Conservation (phyloP, 2,113 vertebrate genomes). For the Equus quagga region DNA sequence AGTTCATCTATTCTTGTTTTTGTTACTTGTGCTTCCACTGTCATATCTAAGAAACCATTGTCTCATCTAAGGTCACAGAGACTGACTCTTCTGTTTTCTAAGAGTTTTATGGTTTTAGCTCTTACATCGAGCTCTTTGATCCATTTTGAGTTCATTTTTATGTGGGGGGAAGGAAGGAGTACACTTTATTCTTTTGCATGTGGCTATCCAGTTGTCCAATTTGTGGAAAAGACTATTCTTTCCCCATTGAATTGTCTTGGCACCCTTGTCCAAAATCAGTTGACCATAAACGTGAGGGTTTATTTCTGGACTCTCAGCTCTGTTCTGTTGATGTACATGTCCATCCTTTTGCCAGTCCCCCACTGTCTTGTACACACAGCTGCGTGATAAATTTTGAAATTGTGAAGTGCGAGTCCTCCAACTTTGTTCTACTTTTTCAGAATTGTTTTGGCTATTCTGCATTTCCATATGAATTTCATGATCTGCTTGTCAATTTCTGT, state of each 20-base stretch:
- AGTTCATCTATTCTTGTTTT: neutral
- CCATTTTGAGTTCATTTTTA: conserved; percentile 40
- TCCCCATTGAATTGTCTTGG: conserved; percentile 39
- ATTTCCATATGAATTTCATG: neutral
- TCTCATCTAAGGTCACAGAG: neutral
- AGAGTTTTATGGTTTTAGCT: neutral
- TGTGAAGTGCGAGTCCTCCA: neutral
- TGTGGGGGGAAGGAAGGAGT: neutral
- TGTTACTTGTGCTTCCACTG: neutral
- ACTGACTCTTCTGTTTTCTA: neutral
- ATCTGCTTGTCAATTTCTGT: neutral
- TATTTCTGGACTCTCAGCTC: conserved; percentile 69
- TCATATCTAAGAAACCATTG: neutral
- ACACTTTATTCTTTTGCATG: neutral
- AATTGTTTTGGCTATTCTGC: neutral
- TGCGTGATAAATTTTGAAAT: neutral
- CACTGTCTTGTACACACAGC: conserved; percentile 59
- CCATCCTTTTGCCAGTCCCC: neutral
- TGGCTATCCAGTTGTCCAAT: neutral
- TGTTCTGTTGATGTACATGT: neutral
- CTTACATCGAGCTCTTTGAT: neutral
- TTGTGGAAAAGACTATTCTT: conserved; percentile 49
- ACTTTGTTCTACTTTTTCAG: conserved; percentile 17
- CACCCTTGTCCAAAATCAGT: conserved; percentile 61
- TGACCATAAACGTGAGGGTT: conserved; percentile 59